Base-by-base conservation (phyloP, 2,888 invertebrate genomes). In the Athetis lepigone region DNA sequence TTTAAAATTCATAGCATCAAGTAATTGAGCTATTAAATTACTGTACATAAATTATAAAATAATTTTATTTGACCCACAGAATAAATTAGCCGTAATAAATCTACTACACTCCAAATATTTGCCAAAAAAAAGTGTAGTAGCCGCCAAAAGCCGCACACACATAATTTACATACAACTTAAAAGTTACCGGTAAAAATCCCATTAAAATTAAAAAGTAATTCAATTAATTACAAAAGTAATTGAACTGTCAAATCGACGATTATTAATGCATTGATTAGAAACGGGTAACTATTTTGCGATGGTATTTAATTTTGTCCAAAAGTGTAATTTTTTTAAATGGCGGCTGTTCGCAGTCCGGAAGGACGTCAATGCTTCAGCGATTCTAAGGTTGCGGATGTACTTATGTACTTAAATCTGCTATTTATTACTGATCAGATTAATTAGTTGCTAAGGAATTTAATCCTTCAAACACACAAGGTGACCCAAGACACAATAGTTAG, bases 281-380 rank as follows among this genome's bases (percentile, higher is more conserved):
- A 37, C 68, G 36, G 43, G 33, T 33, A 33, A 27, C 37, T 73
- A 55, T 73, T 74, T 73, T 37, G 46, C 47, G 29, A 36, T 0
- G 19, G 21, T 33, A 18, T 69, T 51, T 51, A 50, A 27, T 39
- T 58, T 52, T 43, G 69, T 40, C 45, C 49, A 45, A 36, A 39
- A 49, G 45, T 69, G 45, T 58, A 51, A 25, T 62, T 57, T 64
- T 64, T 66, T 59, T 56, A 8, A 29, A 70, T 46, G n/a, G 57
- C 79, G 75, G 66, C 25, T 67, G 59, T 67, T 51, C 40, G 63
- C 62, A 23, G 18, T 47, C 39, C 0, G 42, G 59, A 74, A 77
- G 77, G 77, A 58, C 78, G 29, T 33, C 3, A 43, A 67, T 80
- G 79, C 79, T 70, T 57, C 75, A 66, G 54, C 9, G 47, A 11